A percentile compares a stretch with the other conserved stretches of the same genome.
phyloP scores from a whole-genome alignment of 2,888 invertebrate species.

The Drosophila buzzatii region DNA sequence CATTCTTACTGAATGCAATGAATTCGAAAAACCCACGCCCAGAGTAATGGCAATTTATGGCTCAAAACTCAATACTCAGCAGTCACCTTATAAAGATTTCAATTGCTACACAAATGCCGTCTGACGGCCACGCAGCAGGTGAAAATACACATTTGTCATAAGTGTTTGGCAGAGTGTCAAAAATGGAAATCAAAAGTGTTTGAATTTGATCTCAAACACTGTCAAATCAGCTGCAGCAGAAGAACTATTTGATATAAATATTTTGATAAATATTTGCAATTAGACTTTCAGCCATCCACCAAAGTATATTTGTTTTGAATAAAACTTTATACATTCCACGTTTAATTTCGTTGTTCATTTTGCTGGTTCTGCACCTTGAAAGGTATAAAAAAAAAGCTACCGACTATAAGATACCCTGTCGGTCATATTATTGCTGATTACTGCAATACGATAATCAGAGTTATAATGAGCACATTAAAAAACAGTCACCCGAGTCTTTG shows the following conservation, averaged over 20 bases:
- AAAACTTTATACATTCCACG: neutral
- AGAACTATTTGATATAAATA: neutral
- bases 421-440: neutral
- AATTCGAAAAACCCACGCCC: conserved; percentile 45
- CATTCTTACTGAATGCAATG: neutral
- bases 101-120: conserved; percentile 36
- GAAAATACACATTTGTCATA: conserved; percentile 57
- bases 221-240: neutral
- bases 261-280: neutral
- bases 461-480: neutral
- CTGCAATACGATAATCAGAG: neutral
- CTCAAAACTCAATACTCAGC: conserved; percentile 26
- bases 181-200: conserved; percentile 10
- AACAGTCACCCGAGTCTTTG: neutral
- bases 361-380: neutral
- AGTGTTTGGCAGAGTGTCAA: conserved; percentile 16
- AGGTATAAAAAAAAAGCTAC: neutral
- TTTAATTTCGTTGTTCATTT: neutral
- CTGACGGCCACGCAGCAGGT: conserved; percentile 29
- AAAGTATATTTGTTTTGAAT: neutral
- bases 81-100: conserved; percentile 63
- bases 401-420: neutral
- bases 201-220: conserved; percentile 3
- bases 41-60: conserved; percentile 57
- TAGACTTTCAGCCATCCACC: neutral